phyloP scores from a whole-genome alignment of 2,113 vertebrate species.

The Scartelaos histophorus region DNA sequence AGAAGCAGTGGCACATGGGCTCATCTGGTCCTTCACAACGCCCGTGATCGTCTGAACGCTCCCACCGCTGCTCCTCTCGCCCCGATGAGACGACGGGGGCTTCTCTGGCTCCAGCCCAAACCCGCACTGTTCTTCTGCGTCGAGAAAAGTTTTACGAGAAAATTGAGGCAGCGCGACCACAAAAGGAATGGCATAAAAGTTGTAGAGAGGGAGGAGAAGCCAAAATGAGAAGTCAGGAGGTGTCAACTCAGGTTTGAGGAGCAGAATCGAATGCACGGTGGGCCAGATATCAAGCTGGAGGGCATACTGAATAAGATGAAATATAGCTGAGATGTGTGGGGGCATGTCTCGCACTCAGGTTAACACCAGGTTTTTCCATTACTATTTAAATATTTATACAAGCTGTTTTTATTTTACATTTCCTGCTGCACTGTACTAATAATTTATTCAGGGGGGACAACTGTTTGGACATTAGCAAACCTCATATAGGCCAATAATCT shows the following conservation, averaged over 20 bases:
- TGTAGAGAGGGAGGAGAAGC: conserved; percentile 34
- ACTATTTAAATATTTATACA: conserved; percentile 11
- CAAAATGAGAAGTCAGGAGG: conserved; percentile 62
- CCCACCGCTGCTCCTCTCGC: conserved; percentile 63
- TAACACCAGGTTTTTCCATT: conserved; percentile 42
- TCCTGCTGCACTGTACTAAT: background rate
- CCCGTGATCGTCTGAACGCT: conserved; percentile 72
- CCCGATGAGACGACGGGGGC: conserved; percentile 66
- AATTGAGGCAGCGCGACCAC: conserved; percentile 48
- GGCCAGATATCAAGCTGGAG: conserved; percentile 55
- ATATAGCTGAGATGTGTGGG: conserved; percentile 59
- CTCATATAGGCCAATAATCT: too few species aligned
- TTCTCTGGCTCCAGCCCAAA: conserved; percentile 61
- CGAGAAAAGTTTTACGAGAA: conserved; percentile 60
- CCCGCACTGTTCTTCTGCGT: conserved; percentile 55
- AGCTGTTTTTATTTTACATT: background rate
- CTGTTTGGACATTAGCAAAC: background rate
- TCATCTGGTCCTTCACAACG: conserved; percentile 77
- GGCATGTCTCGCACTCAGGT: conserved; percentile 40
- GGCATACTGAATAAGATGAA: conserved; percentile 57
- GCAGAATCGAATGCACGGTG: conserved; percentile 57
- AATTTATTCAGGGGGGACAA: background rate
- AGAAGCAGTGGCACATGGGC: conserved; percentile 74
- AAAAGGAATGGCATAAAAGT: conserved; percentile 64
- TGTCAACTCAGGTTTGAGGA: conserved; percentile 64